These are phyloP conservation scores for Phasia obesa DNA, from an alignment of 2,888 invertebrate species.

Conservation along the genomic window DNA sequence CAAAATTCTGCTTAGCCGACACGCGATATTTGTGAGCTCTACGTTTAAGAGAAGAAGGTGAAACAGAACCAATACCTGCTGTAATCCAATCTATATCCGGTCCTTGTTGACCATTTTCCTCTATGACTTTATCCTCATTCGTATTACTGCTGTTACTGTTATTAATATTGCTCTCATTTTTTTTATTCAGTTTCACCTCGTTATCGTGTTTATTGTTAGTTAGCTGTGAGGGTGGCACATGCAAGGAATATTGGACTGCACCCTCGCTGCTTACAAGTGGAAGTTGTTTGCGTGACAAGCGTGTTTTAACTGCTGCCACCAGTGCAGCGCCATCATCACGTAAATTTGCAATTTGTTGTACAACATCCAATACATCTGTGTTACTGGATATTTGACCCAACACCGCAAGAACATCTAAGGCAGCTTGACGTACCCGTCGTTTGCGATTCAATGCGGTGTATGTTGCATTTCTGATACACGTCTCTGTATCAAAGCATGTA, in stretches of 20 bases:
- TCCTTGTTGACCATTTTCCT: constrained; percentile 81
- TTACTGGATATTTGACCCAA: constrained; percentile 88
- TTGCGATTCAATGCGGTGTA: constrained; percentile 84
- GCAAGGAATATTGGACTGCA: constrained; percentile 89
- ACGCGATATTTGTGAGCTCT: constrained; percentile 74
- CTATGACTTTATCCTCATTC: constrained; percentile 55
- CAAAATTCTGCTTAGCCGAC: constrained; percentile 71
- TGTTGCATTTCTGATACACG: constrained; percentile 81
- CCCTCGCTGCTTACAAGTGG: constrained; percentile 89
- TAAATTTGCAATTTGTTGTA: constrained; percentile 83
- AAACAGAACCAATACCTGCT: constrained; percentile 85
- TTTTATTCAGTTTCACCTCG: constrained; percentile 69
- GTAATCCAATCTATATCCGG: constrained; percentile 91
- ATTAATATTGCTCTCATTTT: constrained; percentile 72
- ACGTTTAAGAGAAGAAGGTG: constrained; percentile 83
- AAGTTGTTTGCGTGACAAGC: constrained; percentile 88
- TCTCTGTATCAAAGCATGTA: constrained; percentile 86
- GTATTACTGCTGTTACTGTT: constrained; percentile 15
- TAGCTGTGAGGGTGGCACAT: constrained; percentile 83
- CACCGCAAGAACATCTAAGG: constrained; percentile 90
- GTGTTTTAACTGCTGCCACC: constrained; percentile 87
- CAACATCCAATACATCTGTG: constrained; percentile 86
- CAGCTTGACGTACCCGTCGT: constrained; percentile 89
- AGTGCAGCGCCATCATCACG: constrained; percentile 84
- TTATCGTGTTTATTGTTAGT: constrained; percentile 41